phyloP scores from a whole-genome alignment of 1,140 invertebrate species.

The Ips typographus region DNA sequence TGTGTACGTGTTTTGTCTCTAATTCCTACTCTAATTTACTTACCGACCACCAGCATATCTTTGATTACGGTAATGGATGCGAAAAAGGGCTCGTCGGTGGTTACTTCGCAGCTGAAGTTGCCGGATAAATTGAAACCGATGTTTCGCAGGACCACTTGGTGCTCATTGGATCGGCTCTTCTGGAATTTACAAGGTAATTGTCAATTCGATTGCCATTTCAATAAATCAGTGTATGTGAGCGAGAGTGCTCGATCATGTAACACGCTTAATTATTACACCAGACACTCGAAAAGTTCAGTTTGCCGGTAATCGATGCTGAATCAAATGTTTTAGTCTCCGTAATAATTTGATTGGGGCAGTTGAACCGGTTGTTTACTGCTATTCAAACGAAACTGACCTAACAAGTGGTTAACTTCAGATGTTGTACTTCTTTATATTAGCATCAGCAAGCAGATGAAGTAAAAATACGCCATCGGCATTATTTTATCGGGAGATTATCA shows the following conservation, averaged over 20 bases:
- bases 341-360: too few relatives aligned
- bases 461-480: neutral
- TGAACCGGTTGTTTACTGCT: too few relatives aligned
- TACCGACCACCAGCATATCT: constrained; percentile 74
- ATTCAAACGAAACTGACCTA: too few relatives aligned
- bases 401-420: too few relatives aligned
- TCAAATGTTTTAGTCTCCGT: too few relatives aligned
- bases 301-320: too few relatives aligned
- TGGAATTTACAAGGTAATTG: constrained; percentile 53
- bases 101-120: constrained; percentile 83
- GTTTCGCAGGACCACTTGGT: constrained; percentile 69
- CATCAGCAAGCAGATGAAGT: neutral
- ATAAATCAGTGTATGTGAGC: neutral
- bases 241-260: constrained; percentile 6
- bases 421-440: neutral
- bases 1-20: too few relatives aligned
- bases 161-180: constrained; percentile 70
- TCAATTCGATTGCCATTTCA: constrained; percentile 13
- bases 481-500: constrained; percentile 14
- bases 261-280: constrained; percentile 1
- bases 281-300: too few relatives aligned
- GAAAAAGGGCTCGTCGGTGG: constrained; percentile 76
- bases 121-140: constrained; percentile 73
- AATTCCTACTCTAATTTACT: constrained; percentile 10
- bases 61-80: constrained; percentile 64